phyloP scores from a whole-genome alignment of 2,888 invertebrate species.

The Galeopsomyia nigrocyanea region DNA sequence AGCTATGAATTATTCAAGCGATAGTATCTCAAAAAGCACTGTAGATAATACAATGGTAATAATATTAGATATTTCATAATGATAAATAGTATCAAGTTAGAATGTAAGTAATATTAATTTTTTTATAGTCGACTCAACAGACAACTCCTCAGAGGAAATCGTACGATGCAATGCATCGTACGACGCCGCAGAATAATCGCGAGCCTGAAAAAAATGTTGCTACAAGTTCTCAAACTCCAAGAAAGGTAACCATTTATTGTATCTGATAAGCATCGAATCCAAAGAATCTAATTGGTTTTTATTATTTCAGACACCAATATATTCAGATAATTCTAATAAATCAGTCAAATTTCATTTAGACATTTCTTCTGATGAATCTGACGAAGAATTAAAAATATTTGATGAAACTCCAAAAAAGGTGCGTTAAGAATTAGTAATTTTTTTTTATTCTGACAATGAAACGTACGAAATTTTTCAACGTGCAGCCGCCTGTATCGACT shows the following conservation, averaged over 20 bases:
- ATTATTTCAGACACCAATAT: background rate
- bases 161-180: background rate
- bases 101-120: too few species aligned
- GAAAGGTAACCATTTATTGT: slow-evolving; percentile 3
- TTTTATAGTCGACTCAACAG: slow-evolving; percentile 11
- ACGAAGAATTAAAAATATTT: slow-evolving; percentile 25
- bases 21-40: background rate
- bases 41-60: background rate
- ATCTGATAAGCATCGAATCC: background rate
- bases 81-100: too few species aligned
- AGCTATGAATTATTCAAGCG: background rate
- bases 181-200: background rate
- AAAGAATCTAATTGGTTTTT: background rate
- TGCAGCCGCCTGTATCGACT: background rate
- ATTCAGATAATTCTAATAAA: background rate
- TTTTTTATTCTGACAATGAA: background rate
- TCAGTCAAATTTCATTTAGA: slow-evolving; percentile 13
- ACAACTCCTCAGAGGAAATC: background rate
- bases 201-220: background rate
- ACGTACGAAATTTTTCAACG: background rate
- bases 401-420: background rate
- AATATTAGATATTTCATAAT: background rate
- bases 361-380: slow-evolving; percentile 22
- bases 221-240: background rate
- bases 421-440: background rate